These are phyloP conservation scores for Calonectris borealis DNA, from an alignment of 2,113 vertebrate genomes.

Conservation along the genomic window DNA sequence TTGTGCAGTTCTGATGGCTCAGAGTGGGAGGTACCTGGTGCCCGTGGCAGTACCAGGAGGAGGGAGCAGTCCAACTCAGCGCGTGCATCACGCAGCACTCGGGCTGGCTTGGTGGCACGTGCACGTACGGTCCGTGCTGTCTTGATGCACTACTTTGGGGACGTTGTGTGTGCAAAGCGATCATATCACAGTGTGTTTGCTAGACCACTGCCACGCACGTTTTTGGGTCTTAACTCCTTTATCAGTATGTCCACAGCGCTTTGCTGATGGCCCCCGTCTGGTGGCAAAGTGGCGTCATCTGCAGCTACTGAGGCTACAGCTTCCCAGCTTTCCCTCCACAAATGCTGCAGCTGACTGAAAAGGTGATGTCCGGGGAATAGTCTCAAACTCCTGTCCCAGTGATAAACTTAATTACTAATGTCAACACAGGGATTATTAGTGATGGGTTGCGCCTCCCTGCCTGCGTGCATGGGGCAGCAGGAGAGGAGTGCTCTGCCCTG, in stretches of 20 bases:
- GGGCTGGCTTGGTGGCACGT: not conserved
- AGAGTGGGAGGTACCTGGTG: not conserved
- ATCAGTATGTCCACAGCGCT: not conserved
- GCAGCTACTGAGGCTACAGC: not conserved
- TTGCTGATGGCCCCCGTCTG: not conserved
- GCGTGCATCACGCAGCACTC: not conserved
- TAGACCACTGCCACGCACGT: not conserved
- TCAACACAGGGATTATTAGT: not conserved
- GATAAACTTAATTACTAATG: not conserved
- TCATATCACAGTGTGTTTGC: fast-evolving
- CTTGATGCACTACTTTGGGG: not conserved
- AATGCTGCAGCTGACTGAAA: not conserved
- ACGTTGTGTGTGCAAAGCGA: not conserved
- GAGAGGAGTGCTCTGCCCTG: not conserved
- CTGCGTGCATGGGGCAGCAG: not conserved
- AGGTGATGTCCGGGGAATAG: not conserved
- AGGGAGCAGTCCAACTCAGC: not conserved
- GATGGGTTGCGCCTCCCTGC: not conserved
- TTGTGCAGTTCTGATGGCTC: not conserved
- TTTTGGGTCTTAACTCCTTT: not conserved
- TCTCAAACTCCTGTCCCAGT: not conserved
- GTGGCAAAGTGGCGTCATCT: not conserved
- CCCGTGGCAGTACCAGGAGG: not conserved
- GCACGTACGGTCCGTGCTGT: not conserved
- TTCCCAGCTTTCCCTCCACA: not conserved